Conservation (phyloP, 2,888 invertebrate species). For the Drosophila ochracea region DNA sequence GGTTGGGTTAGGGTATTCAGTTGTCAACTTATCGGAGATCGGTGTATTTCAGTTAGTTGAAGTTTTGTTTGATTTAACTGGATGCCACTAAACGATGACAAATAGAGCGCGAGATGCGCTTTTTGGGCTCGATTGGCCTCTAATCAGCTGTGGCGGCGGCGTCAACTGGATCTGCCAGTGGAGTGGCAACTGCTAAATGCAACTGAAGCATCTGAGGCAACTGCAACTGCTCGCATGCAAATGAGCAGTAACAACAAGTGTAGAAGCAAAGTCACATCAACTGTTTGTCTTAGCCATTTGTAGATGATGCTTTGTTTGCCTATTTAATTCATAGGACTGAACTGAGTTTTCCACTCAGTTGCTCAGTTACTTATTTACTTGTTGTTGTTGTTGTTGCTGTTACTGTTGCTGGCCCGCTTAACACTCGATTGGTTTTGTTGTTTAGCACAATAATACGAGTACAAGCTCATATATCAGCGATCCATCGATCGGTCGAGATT, state of each 20-base stretch:
- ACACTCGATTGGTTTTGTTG: constrained; percentile 78
- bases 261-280: constrained; percentile 46
- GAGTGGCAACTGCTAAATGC: constrained; percentile 54
- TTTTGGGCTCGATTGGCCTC: constrained; percentile 68
- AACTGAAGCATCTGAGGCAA: constrained; percentile 33
- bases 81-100: constrained; percentile 78
- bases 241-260: constrained; percentile 78
- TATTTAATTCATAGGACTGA: constrained; percentile 64
- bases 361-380: constrained; percentile 2
- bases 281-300: constrained; percentile 73
- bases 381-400: constrained; percentile 1
- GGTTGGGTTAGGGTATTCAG: constrained; percentile 17
- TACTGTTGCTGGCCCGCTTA: constrained; percentile 68
- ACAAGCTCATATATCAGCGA: constrained; percentile 60
- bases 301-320: constrained; percentile 53
- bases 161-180: constrained; percentile 63
- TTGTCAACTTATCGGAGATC: neutral
- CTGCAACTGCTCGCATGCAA: constrained; percentile 69
- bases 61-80: constrained; percentile 67
- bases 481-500: constrained; percentile 38
- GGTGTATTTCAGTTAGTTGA: constrained; percentile 2
- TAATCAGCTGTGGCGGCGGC: constrained; percentile 71
- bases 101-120: constrained; percentile 66
- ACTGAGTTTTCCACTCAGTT: constrained; percentile 55
- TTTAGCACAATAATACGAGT: constrained; percentile 67